These are phyloP conservation scores for Pituophis catenifer DNA, from an alignment of 2,113 vertebrate genomes.

Conservation along the genomic window DNA sequence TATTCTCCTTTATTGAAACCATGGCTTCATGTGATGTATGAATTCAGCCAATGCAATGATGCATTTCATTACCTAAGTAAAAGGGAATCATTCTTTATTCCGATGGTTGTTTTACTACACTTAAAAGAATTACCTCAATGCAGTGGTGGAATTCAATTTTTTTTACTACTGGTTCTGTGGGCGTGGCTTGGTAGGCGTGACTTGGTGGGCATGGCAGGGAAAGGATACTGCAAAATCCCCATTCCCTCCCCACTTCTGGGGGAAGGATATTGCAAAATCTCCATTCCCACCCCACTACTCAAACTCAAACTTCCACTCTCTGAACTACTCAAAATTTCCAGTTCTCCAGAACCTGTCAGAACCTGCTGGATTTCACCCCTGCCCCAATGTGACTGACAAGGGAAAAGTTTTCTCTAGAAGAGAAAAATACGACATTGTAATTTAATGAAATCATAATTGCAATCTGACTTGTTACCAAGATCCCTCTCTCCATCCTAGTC, in stretches of 20 bases:
- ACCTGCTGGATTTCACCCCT: too few relatives aligned
- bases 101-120: background rate
- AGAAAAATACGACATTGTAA: background rate
- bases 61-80: background rate
- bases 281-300: too few relatives aligned
- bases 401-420: background rate
- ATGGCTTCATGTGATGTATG: background rate
- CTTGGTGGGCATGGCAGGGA: too few relatives aligned
- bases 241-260: too few relatives aligned
- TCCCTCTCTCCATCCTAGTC: background rate
- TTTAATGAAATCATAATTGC: background rate
- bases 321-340: too few relatives aligned
- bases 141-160: too few relatives aligned
- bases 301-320: too few relatives aligned
- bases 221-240: too few relatives aligned
- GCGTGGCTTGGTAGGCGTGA: too few relatives aligned
- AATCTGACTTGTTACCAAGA: background rate
- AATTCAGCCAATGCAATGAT: background rate
- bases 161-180: too few relatives aligned
- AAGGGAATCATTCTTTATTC: background rate
- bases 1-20: background rate
- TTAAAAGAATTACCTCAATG: background rate
- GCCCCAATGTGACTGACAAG: background rate
- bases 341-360: too few relatives aligned
- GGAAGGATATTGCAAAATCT: too few relatives aligned